Evolutionary conservation across 2,888 invertebrate species (phyloP).

Genomic region (Carterocephalus palaemon): DNA sequence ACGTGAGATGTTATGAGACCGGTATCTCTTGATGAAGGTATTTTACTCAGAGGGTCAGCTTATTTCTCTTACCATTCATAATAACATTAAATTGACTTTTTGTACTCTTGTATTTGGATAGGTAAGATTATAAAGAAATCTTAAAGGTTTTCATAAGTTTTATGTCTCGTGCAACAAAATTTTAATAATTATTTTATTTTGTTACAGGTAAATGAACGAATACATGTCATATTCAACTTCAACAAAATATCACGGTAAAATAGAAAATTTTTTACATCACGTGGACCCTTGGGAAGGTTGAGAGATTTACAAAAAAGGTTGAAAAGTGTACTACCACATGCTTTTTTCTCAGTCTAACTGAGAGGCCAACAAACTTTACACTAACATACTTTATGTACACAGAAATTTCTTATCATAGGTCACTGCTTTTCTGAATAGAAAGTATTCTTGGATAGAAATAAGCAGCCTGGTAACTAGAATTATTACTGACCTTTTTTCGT

Average conservation of each 20-base stretch:
- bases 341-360: slow-evolving; percentile 41
- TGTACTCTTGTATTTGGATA: slow-evolving; percentile 34
- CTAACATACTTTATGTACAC: slow-evolving; percentile 72
- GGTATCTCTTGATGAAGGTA: slow-evolving; percentile 38
- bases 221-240: no score
- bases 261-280: no score
- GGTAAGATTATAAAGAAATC: slow-evolving; percentile 7
- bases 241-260: no score
- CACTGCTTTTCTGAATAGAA: slow-evolving; percentile 68
- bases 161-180: background rate
- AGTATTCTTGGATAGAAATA: slow-evolving; percentile 56
- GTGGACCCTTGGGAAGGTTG: slow-evolving; percentile 29
- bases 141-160: slow-evolving; percentile 4
- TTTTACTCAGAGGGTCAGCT: slow-evolving; percentile 35
- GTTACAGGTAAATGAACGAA: slow-evolving; percentile 39
- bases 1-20: slow-evolving; percentile 39
- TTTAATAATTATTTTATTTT: slow-evolving; percentile 27
- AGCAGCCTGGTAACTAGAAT: slow-evolving; percentile 42
- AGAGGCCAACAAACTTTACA: slow-evolving; percentile 61
- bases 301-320: slow-evolving; percentile 60
- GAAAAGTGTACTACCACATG: slow-evolving; percentile 64
- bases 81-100: slow-evolving; percentile 42
- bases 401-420: slow-evolving; percentile 67
- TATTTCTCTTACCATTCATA: slow-evolving; percentile 36
- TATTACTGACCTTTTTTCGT: slow-evolving; percentile 44